Percentiles rank a stretch among this genome's conserved stretches.
Conservation (phyloP, 2,888 invertebrate genomes). For the Melinaea menophilus region DNA sequence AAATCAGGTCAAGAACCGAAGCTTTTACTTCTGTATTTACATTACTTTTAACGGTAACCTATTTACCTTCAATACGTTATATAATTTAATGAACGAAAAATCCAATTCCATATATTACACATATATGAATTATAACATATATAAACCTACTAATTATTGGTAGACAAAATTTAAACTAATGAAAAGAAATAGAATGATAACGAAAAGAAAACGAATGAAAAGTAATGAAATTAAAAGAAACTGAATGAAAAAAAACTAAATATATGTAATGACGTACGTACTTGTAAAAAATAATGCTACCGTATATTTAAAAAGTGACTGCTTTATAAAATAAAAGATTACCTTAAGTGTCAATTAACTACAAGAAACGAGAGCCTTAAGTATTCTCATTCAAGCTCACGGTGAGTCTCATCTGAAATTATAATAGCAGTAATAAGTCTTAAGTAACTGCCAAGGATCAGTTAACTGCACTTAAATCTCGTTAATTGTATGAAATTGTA, state of each 20-base stretch:
- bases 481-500: conserved; percentile 8
- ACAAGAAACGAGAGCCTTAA: not conserved
- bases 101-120: too few species aligned
- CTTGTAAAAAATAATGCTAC: too few species aligned
- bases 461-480: conserved; percentile 22
- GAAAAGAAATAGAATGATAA: too few species aligned
- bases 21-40: not conserved
- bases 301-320: not conserved
- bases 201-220: too few species aligned
- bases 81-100: too few species aligned
- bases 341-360: conserved; percentile 4
- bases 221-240: not conserved
- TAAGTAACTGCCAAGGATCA: conserved; percentile 17
- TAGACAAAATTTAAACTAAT: too few species aligned
- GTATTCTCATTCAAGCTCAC: conserved; percentile 3
- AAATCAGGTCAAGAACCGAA: conserved; percentile 2
- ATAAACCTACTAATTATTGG: too few species aligned
- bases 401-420: conserved; percentile 22
- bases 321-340: not conserved
- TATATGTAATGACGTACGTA: not conserved
- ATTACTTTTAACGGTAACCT: too few species aligned
- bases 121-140: too few species aligned
- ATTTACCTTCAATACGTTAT: too few species aligned
- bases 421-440: conserved; percentile 24
- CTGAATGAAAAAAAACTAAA: not conserved